Evolutionary conservation across 2,113 vertebrate genomes (phyloP).

Genomic region (Phrynosoma platyrhinos): DNA sequence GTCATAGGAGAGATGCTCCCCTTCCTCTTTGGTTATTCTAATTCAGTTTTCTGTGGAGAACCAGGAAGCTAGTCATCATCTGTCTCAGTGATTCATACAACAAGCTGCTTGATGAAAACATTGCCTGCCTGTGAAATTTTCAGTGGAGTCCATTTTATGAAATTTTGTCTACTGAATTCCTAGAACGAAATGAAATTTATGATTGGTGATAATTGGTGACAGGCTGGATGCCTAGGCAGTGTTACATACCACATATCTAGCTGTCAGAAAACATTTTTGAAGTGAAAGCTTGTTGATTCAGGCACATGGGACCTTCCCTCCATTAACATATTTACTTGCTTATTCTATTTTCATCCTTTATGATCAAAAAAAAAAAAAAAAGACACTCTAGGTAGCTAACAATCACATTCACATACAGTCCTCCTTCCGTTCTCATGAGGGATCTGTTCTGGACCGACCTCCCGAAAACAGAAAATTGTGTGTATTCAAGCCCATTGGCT

Average conservation of each 20-base stretch:
- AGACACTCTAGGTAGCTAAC: neutral
- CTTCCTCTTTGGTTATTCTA: neutral
- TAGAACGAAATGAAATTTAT: neutral
- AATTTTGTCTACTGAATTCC: neutral
- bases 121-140: accelerated
- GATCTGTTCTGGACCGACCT: no score
- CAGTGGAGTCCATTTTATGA: slow-evolving; percentile 12
- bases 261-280: accelerated
- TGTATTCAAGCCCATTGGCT: no score
- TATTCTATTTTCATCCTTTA: neutral
- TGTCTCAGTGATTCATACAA: accelerated
- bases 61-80: slow-evolving; percentile 8
- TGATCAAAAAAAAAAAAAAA: neutral
- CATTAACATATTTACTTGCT: neutral
- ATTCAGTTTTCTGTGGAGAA: neutral
- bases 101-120: neutral
- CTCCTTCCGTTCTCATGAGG: no score
- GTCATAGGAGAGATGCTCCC: slow-evolving; percentile 25
- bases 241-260: accelerated
- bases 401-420: neutral
- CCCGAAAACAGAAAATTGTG: no score
- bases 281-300: accelerated
- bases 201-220: neutral
- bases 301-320: neutral
- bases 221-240: neutral